Evolutionary conservation across 2,113 vertebrate genomes (phyloP).

Genomic region (Aepyceros melampus): DNA sequence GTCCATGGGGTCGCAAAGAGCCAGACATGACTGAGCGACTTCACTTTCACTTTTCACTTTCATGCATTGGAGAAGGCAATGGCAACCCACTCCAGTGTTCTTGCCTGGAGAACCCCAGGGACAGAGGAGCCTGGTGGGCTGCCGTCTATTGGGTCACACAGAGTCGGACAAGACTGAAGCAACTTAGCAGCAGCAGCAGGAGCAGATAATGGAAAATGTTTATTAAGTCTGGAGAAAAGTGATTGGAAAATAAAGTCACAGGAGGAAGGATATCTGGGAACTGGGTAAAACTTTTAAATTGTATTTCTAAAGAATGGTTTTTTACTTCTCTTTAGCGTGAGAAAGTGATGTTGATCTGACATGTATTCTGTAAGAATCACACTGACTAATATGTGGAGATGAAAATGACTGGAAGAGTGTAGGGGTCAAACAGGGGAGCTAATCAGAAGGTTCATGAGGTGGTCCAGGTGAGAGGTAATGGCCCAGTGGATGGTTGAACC

Average conservation of each 20-base stretch:
- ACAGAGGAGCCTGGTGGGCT: too few relatives aligned
- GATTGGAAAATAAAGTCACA: neutral
- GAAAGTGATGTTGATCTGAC: neutral
- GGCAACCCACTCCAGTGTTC: too few relatives aligned
- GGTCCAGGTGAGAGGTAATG: neutral
- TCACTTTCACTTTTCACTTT: too few relatives aligned
- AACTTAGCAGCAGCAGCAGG: too few relatives aligned
- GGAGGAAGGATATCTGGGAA: neutral
- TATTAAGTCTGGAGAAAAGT: neutral
- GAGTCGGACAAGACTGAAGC: too few relatives aligned
- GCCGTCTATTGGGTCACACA: too few relatives aligned
- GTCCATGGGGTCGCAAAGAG: too few relatives aligned
- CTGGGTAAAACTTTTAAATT: neutral
- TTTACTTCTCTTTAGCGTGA: neutral
- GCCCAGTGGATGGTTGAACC: fast-evolving
- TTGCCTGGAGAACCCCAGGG: too few relatives aligned
- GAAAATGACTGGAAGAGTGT: neutral
- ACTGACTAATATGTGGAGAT: neutral
- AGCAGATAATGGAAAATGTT: neutral
- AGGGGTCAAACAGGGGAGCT: neutral
- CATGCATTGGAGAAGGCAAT: too few relatives aligned
- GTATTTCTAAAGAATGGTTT: neutral
- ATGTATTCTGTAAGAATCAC: neutral
- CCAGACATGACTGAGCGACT: too few relatives aligned
- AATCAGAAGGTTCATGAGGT: neutral